Evolutionary conservation across 2,797 vertebrate genomes (phyloP).

Genomic region (Chiroxiphia lanceolata): DNA sequence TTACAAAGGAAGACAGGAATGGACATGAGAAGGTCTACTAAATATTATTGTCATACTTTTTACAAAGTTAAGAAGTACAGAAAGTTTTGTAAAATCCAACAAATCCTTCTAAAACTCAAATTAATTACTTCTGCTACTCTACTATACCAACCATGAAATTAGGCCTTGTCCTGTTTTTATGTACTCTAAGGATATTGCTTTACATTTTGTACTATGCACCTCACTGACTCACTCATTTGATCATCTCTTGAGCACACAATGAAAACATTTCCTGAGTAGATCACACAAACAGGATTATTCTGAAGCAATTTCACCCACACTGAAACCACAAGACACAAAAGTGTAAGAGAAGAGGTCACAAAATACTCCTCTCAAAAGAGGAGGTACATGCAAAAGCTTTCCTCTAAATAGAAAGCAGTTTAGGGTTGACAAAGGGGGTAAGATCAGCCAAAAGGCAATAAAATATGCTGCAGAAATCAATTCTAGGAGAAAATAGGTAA

Average conservation of each 20-base stretch:
- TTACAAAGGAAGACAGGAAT: background rate
- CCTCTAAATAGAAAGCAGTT: background rate
- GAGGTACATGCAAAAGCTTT: background rate
- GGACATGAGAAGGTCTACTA: background rate
- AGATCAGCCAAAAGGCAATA: background rate
- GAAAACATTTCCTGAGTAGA: background rate
- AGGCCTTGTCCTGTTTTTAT: background rate
- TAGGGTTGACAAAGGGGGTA: background rate
- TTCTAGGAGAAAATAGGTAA: background rate
- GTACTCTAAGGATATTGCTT: background rate
- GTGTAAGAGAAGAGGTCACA: background rate
- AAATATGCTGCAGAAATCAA: background rate
- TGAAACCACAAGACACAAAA: background rate
- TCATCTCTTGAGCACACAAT: background rate
- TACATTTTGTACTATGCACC: background rate
- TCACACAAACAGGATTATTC: constrained; percentile 6
- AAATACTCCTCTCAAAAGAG: background rate
- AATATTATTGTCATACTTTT: background rate
- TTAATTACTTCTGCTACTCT: background rate
- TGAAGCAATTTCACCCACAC: background rate
- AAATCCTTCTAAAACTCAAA: background rate
- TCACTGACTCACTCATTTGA: background rate
- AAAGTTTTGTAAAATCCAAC: background rate
- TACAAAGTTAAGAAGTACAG: background rate
- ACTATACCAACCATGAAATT: background rate